Base-by-base conservation (phyloP, 2,888 invertebrate genomes). In the Morinoia aosen region DNA sequence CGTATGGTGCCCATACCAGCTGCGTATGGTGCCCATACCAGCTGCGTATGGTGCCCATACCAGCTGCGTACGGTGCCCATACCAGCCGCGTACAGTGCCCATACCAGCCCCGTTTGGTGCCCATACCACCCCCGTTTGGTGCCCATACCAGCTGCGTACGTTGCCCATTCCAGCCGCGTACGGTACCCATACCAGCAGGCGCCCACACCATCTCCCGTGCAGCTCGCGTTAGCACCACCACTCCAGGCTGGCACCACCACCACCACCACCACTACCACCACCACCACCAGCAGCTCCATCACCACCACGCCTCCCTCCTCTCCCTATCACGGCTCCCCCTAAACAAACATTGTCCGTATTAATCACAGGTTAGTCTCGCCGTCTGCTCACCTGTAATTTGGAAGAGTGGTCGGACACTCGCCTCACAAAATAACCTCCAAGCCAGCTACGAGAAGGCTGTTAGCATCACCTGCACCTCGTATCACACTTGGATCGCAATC, bases 331-430 rank as follows among this genome's bases (percentile, higher is more conserved):
- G 12, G 40, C 57, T 10, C 93, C 93, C 57, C 93, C 93, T 93
- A 93, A 93, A 93, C 93, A 93, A 93, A 93, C 93, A 93, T 93
- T 93, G 93, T 93, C 93, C 93, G 93, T 93, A 93, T 93, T 93
- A 93, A 93, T 93, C 93, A 93, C 57, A 93, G 93, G 93, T 93
- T 93, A 93, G 93, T 93, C 93, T 93, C 93, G 93, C 93, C 56
- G 93, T 93, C 93, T 57, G 93, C 93, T 93, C 93, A 93, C 93
- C 93, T 93, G 93, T 93, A 93, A 93, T 93, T 93, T 93, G 93
- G 93, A 57, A 93, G 58, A 93, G 93, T 93, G 93, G 93, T 57
- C 48, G 93, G 56, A 93, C 93, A 93, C 57, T 93, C 93, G 93
- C 48, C 90, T 14, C 76, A 76, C 76, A 76, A 76, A 76, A 76